These are phyloP conservation scores for Tauraco erythrolophus DNA, from an alignment of 2,113 vertebrate genomes.

Conservation along the genomic window DNA sequence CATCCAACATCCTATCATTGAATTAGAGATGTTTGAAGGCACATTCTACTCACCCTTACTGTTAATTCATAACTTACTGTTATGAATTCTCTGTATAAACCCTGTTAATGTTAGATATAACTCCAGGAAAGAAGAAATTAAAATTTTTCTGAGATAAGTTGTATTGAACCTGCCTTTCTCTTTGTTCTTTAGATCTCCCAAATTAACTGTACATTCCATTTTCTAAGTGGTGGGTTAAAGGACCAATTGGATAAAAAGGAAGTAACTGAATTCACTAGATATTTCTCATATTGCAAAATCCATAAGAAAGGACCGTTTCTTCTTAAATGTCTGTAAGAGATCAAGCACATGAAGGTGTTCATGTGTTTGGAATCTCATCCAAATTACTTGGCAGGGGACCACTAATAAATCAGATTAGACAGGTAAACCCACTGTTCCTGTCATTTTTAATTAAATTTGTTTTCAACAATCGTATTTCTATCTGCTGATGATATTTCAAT, in stretches of 20 bases:
- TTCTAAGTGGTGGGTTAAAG: not conserved
- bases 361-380: not conserved
- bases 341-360: not conserved
- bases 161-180: not conserved
- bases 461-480: not conserved
- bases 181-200: not conserved
- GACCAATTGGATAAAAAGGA: not conserved
- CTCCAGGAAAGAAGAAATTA: not conserved
- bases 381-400: not conserved
- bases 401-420: constrained; percentile 23
- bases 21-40: not conserved
- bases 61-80: too few relatives aligned
- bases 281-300: not conserved
- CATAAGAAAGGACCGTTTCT: not conserved
- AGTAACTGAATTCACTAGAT: not conserved
- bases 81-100: not conserved
- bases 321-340: not conserved
- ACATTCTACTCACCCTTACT: not conserved
- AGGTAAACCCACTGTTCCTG: not conserved
- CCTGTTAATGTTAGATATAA: not conserved
- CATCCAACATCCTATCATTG: not conserved
- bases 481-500: not conserved
- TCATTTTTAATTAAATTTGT: not conserved
- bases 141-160: not conserved
- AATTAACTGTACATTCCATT: not conserved